Evolutionary conservation across 2,888 invertebrate species (phyloP).

Genomic region (Pseudolycoriella hygida): DNA sequence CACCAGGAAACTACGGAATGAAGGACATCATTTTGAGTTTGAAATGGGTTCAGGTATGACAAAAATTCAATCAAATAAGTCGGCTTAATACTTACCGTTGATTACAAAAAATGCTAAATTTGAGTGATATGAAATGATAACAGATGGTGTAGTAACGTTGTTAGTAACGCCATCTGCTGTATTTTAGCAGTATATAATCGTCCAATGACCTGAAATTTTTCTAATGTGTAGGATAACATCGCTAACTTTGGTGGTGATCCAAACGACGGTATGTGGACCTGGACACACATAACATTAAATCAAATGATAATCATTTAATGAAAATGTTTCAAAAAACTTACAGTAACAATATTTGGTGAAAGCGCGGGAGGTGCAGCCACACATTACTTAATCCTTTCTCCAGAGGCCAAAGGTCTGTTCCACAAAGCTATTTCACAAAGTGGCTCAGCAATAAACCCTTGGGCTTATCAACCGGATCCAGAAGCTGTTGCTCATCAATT

Average conservation of each 20-base stretch:
- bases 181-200: no score
- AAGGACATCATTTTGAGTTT: slow-evolving; percentile 51
- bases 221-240: slow-evolving; percentile 40
- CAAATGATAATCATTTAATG: no score
- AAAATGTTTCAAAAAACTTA: no score
- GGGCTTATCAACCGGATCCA: slow-evolving; percentile 36
- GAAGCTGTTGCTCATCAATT: slow-evolving; percentile 39
- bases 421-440: slow-evolving; percentile 46
- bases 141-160: no score
- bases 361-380: slow-evolving; percentile 9
- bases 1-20: slow-evolving; percentile 51
- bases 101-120: no score
- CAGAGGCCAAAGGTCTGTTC: slow-evolving; percentile 31
- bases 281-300: no score
- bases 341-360: slow-evolving; percentile 41
- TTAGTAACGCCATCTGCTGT: no score
- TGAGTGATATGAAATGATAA: no score
- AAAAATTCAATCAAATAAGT: no score
- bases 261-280: slow-evolving; percentile 22
- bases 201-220: no score
- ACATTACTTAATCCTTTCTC: slow-evolving; percentile 10
- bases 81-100: no score
- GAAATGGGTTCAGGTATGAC: slow-evolving; percentile 38
- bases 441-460: slow-evolving; percentile 40
- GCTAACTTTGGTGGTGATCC: slow-evolving; percentile 50